Evolutionary conservation across 92 coral and sea anemone genomes (phyloP).

Genomic region (Desmophyllum pertusum): DNA sequence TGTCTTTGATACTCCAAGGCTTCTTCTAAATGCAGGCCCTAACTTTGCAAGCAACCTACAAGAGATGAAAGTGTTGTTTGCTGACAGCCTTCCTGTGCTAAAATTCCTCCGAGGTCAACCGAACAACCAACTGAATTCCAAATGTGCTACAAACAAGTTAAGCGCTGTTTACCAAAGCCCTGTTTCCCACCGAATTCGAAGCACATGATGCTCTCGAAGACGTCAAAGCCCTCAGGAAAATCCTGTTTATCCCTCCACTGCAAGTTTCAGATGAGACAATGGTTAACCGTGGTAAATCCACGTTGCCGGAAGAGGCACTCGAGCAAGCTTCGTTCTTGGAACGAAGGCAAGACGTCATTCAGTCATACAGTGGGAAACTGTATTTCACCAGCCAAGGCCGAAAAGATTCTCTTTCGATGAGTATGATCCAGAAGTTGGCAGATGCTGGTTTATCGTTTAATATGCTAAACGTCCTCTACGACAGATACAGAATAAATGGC

Average conservation of each 20-base stretch:
- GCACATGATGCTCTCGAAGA: constrained; percentile 23
- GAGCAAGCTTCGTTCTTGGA: not conserved
- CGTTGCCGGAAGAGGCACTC: not conserved
- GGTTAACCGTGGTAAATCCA: not conserved
- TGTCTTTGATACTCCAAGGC: constrained; percentile 21
- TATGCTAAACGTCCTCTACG: not conserved
- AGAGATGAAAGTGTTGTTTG: constrained; percentile 11
- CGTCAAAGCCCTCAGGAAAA: constrained; percentile 20
- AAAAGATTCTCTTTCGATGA: not conserved
- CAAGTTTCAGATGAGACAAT: not conserved
- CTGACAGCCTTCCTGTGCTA: not conserved
- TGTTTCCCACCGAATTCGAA: not conserved
- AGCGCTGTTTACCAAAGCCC: constrained; percentile 6
- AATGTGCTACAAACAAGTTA: not conserved
- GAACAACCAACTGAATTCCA: constrained; percentile 10
- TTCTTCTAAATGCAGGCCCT: constrained; percentile 14
- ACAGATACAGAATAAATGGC: constrained; percentile 4
- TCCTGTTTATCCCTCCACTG: not conserved
- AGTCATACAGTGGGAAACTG: not conserved
- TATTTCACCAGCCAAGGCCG: not conserved
- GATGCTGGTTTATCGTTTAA: not conserved
- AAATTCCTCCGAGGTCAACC: not conserved
- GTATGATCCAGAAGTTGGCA: constrained; percentile 17
- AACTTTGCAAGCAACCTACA: not conserved
- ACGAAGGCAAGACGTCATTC: not conserved